Conservation (phyloP, 1,140 invertebrate species). For the Bilobella aurantiaca region DNA sequence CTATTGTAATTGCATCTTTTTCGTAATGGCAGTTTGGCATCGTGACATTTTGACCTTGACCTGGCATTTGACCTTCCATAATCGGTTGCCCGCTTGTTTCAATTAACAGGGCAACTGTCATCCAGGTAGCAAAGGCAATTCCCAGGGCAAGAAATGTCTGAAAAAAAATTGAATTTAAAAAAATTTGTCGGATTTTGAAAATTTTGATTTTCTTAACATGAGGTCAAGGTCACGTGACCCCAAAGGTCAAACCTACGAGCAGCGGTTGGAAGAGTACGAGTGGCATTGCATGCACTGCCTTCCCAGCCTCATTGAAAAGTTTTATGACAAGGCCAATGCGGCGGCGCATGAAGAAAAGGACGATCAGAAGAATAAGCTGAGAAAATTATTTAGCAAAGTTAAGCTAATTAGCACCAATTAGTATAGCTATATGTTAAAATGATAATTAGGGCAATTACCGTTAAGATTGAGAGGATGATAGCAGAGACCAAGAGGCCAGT, state of each 20-base stretch:
- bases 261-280: constrained; percentile 62
- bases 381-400: constrained; percentile 16
- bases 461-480: constrained; percentile 51
- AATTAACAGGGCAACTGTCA: constrained; percentile 51
- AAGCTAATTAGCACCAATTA: background rate
- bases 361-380: constrained; percentile 52
- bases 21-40: constrained; percentile 17
- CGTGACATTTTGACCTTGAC: constrained; percentile 46
- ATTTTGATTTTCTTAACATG: no score
- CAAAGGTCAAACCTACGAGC: constrained; percentile 44
- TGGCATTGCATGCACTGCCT: constrained; percentile 59
- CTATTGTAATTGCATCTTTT: constrained; percentile 35
- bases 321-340: constrained; percentile 57
- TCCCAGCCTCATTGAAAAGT: constrained; percentile 64
- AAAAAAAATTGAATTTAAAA: constrained; percentile 34
- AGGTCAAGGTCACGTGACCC: no score
- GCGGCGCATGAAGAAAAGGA: constrained; percentile 61
- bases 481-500: constrained; percentile 46
- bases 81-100: constrained; percentile 51
- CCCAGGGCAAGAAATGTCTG: constrained; percentile 55
- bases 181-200: background rate
- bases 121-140: constrained; percentile 48
- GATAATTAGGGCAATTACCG: constrained; percentile 48
- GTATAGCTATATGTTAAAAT: background rate
- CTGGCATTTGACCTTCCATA: no score